Base-by-base conservation (phyloP, 2,113 vertebrate genomes). In the Xenopus borealis region DNA sequence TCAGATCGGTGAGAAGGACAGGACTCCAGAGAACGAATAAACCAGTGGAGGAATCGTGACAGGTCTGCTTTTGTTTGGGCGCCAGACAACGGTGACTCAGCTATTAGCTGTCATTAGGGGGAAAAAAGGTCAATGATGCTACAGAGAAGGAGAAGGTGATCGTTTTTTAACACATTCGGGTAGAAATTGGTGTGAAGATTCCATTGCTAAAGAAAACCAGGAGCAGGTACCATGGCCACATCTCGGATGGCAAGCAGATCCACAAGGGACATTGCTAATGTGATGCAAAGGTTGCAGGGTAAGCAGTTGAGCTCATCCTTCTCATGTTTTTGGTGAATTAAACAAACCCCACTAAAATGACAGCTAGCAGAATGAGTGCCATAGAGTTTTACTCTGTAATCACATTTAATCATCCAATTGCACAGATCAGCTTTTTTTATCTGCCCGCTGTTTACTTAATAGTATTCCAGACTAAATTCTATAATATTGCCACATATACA, bases 241-340 rank as follows among this genome's bases (percentile, higher is more conserved):
- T 91, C 95, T 73, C 87, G 89, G 30, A 83, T 85, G 10, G 84
- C 82, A 4, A 71, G 90, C 13, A 86, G 90, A 81, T 83, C 92
- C 46, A 73, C 88, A 66, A 89, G 88, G 81, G 94, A 98, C 82
- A 98, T 98, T 27, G 83, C 93, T 82, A 94, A 94, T 10, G 95
- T 98, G 84, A 97, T 99, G 97, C 97, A 99, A 79, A 93, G 89
- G 78, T 92, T 98, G 81, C 96, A 99, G 90, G 97, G 97, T 99
- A 91, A 84, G 92, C 52, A 50, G 14, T 12, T 50, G 1, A 52
- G 0, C 23, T 57, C 61, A 11, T 0, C 33, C 10, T 44, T 70
- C 40, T 7, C 46, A 52, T 55, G 23, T n/a, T n/a, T 55, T 13
- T 55, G 12, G 16, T 55, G 4, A n/a, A 1, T n/a, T 18, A 50